Base-by-base conservation (phyloP, 2,888 invertebrate genomes). In the Sussaba pulchella region DNA sequence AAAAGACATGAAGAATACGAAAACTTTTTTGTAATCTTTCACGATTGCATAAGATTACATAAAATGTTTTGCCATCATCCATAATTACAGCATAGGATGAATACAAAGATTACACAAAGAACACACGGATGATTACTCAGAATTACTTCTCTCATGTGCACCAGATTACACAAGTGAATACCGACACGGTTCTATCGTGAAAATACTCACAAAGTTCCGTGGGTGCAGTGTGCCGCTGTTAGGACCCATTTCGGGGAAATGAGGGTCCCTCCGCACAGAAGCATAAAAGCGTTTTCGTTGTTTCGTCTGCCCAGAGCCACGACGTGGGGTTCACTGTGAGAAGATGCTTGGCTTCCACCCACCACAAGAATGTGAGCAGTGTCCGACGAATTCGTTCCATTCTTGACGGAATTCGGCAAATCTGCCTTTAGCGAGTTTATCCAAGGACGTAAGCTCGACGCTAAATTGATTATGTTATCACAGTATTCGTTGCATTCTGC, bases 171-270 rank as follows among this genome's bases (percentile, higher is more conserved):
- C n/a, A n/a, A n/a, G n/a, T n/a, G n/a, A n/a, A n/a, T n/a, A n/a
- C n/a, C n/a, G n/a, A n/a, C n/a, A n/a, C n/a, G n/a, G 43, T 36
- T 69, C 26, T 41, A 10, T 21, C 12, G 59, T 17, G 4, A 61
- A 21, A 57, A 47, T 17, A 69, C 64, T 72, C 84, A 88, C 88
- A 43, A 52, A 59, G 61, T 36, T 4, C 81, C 82, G 21, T 82
- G 63, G 79, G 85, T 85, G 52, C 88, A 88, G 47, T 88, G 88
- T 6, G 88, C 88, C 14, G 88, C 87, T 0, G 85, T 86, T 26
- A 88, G 76, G 21, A 88, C 81, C 88, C 88, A 88, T 14, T 59
- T 59, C 10, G 83, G 83, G 9, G 88, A 80, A 52, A 88, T 82
- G 2, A 88, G 64, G 0, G 81, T 78, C 0, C 84, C 88, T 0